Evolutionary conservation across 2,797 vertebrate species (phyloP), one percentile per base, ranked within the genome.

Genomic region (Amblyopsis hoosieri): DNA sequence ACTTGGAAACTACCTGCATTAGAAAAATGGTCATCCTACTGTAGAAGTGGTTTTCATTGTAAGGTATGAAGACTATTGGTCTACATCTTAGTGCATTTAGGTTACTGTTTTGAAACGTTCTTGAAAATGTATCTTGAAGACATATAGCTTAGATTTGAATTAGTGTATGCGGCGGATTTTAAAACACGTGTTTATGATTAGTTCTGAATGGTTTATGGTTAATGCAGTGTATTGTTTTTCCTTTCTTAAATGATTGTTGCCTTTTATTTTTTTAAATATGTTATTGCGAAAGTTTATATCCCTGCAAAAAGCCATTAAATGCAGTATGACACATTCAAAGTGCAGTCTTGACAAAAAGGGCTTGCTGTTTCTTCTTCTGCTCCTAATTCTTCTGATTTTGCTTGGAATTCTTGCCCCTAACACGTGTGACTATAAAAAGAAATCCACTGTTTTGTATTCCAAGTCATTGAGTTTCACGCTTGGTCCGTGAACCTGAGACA

Each of bases 401-500:
- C 48, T 56, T 10, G 59, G 31, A 10, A 56, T 71, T 83, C 49
- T 57, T 54, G 52, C 72, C 74, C 45, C 62, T 77, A 82, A 66
- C 65, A 72, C 71, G 57, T 62, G 64, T 60, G 57, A 57, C 78
- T 84, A 75, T 74, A 82, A 84, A 84, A 85, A 85, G 73, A 74
- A 54, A 46, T 55, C 59, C 69, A 72, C 63, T 78, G 72, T 80
- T 85, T 83, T 80, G 64, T 72, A 61, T 82, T 65, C 74, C 74
- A 74, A 83, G 81, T 79, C 84, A 79, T 79, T 71, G 83, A 79
- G 74, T 83, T 85, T 83, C 78, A 77, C 71, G 65, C 79, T 74
- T 75, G 69, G 73, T 79, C 69, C 19, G 50, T 82, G 80, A 86
- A 85, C 74, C 73, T 31, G 45, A 80, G 78, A 88, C 81, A 74